Percentiles rank a stretch among this genome's conserved stretches.
Evolutionary conservation across 1,140 invertebrate species (phyloP).

Genomic region (Lasioglossum baleicum): DNA sequence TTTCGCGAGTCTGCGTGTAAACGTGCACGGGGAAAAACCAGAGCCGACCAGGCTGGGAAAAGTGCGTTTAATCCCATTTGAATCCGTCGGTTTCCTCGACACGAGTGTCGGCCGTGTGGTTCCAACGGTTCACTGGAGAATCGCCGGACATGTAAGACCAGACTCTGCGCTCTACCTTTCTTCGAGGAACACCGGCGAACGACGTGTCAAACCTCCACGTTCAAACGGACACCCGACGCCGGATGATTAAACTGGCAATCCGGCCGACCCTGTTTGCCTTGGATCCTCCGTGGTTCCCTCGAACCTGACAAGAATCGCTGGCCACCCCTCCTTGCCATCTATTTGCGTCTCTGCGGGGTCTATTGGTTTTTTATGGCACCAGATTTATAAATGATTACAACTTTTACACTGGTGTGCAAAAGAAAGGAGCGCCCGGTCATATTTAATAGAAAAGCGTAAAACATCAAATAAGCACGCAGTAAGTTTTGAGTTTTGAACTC

Average conservation of each 20-base stretch:
- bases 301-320: background rate
- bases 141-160: slow-evolving; percentile 47
- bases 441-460: too few relatives aligned
- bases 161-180: slow-evolving; percentile 17
- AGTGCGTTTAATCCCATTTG: slow-evolving; percentile 51
- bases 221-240: background rate
- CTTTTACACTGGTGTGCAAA: too few relatives aligned
- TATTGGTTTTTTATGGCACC: too few relatives aligned
- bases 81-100: slow-evolving; percentile 3
- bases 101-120: slow-evolving; percentile 36
- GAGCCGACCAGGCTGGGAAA: slow-evolving; percentile 19
- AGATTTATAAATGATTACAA: too few relatives aligned
- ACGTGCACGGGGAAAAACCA: slow-evolving; percentile 26
- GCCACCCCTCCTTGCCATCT: background rate
- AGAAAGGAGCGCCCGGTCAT: too few relatives aligned
- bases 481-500: too few relatives aligned
- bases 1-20: slow-evolving; percentile 46
- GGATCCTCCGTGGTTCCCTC: background rate
- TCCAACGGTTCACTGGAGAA: slow-evolving; percentile 29
- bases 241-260: slow-evolving; percentile 27
- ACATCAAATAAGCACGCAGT: too few relatives aligned
- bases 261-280: slow-evolving; percentile 22
- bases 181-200: slow-evolving; percentile 7
- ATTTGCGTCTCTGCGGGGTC: background rate
- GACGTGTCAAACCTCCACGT: slow-evolving; percentile 17